phyloP scores from a whole-genome alignment of 2,888 invertebrate species.

The Anticlea derivata region DNA sequence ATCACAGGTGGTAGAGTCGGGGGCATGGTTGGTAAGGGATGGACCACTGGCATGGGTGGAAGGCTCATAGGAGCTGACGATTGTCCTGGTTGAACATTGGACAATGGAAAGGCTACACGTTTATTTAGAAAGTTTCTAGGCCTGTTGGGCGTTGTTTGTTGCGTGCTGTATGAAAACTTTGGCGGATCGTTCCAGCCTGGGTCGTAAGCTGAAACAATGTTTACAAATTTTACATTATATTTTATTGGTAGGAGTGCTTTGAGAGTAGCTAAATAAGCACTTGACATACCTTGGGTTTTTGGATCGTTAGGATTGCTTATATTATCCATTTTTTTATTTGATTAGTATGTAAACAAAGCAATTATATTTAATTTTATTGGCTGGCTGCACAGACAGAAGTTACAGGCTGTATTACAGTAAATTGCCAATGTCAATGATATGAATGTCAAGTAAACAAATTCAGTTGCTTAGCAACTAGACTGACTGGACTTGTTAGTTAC shows the following conservation, averaged over 20 bases:
- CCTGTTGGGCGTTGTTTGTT: conserved; percentile 64
- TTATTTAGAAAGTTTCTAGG: conserved; percentile 79
- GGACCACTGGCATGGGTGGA: conserved; percentile 53
- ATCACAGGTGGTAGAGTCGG: conserved; percentile 38
- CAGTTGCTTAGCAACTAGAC: no score
- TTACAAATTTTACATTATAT: background rate
- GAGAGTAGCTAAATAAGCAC: background rate
- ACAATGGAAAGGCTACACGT: conserved; percentile 79
- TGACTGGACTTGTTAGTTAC: no score
- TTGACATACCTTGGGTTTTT: conserved; percentile 46
- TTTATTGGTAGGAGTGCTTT: background rate
- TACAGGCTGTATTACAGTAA: no score
- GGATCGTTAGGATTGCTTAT: conserved; percentile 42
- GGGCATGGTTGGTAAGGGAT: conserved; percentile 39
- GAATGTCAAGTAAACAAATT: no score
- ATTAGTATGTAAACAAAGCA: no score
- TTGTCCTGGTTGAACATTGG: conserved; percentile 48
- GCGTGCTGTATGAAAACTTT: conserved; percentile 71
- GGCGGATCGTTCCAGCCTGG: conserved; percentile 86
- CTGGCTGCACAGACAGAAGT: no score
- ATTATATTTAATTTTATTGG: no score
- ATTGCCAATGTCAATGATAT: no score
- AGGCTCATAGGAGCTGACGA: conserved; percentile 44
- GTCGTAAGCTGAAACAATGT: conserved; percentile 56
- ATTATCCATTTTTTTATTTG: conserved; percentile 14